Percentiles rank a stretch among this genome's conserved stretches.
These are phyloP conservation scores for Eupithecia insigniata DNA, from an alignment of 2,888 invertebrate species.

Conservation along the genomic window DNA sequence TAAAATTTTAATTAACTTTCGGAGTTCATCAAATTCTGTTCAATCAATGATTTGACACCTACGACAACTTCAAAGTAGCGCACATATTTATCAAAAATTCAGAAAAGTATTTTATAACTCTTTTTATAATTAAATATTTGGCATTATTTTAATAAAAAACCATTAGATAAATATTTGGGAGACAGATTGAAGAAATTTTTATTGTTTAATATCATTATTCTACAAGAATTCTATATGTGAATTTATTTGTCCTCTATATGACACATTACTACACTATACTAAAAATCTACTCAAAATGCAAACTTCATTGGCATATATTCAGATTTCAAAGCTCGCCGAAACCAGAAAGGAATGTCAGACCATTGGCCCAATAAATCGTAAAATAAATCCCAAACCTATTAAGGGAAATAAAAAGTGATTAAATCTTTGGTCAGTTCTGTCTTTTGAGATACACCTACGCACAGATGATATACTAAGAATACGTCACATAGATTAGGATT, in stretches of 20 bases:
- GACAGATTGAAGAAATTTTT: not conserved
- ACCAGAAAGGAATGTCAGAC: slow-evolving; percentile 58
- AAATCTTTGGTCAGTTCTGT: slow-evolving; percentile 63
- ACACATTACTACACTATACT: slow-evolving; percentile 13
- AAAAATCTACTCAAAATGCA: slow-evolving; percentile 16
- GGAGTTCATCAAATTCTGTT: slow-evolving; percentile 34
- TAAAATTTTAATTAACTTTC: slow-evolving; percentile 14
- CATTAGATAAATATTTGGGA: not conserved
- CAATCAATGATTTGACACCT: slow-evolving; percentile 38
- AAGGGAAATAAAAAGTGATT: slow-evolving; percentile 60
- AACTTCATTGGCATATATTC: slow-evolving; percentile 25
- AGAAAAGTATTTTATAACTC: too few relatives aligned
- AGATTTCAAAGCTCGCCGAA: slow-evolving; percentile 52
- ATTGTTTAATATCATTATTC: too few relatives aligned
- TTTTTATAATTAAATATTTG: too few relatives aligned
- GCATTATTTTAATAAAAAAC: too few relatives aligned
- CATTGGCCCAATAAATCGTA: slow-evolving; percentile 62
- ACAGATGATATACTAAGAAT: slow-evolving; percentile 14
- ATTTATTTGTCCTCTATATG: slow-evolving; percentile 6
- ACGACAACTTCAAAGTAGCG: slow-evolving; percentile 31
- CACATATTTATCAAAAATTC: not conserved
- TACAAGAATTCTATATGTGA: not conserved
- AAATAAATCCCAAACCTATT: slow-evolving; percentile 64
- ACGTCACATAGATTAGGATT: slow-evolving; percentile 39
- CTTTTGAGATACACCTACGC: slow-evolving; percentile 65